Evolutionary conservation across 2,797 vertebrate genomes (phyloP), one percentile per base, ranked within the genome.

Genomic region (Sarcophilus harrisii): DNA sequence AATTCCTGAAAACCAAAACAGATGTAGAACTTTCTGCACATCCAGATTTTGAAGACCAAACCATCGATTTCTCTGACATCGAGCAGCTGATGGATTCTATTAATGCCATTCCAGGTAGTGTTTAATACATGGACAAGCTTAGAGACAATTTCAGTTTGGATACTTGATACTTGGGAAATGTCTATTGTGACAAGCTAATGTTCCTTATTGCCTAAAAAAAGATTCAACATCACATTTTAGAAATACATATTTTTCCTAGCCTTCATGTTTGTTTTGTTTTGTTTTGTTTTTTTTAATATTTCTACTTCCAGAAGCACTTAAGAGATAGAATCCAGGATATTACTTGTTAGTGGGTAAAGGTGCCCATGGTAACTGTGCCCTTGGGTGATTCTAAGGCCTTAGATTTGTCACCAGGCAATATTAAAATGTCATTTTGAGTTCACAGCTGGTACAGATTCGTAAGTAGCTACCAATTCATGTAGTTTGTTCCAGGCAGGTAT

Each of bases 51-150:
- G 98, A 99, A 97, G 99, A 99, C 1, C 98, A 98, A 0, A 98
- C 98, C 21, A 98, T 99, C 93, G 99, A 99, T 98, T 98, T 99
- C 97, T 99, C 99, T 0, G 99, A 99, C 21, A 99, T 99, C 97
- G 99, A 99, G 98, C 98, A 99, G 97, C 99, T 99, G 98, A 99
- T 99, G 99, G 99, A 99, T 91, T 99, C 99, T 55, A 99, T 99
- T 96, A 99, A 99, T 90, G 96, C 99, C 29, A 96, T 99, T 87
- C 99, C 99, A 99, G 99, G 99, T 99, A 97, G 12, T 87, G 0
- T 49, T 55, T 57, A 2, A 11, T 49, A 62, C 0, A 0, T 0
- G 24, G 2, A 58, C 1, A 0, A 14, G 3, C 49, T 29, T 28
- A 27, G 32, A 24, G 1, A 58, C 38, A 30, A n/a, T 3, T 52